A percentile compares a stretch with the other conserved stretches of the same genome.
Conservation (phyloP, 2,888 invertebrate species). For the Melipona beecheii region DNA sequence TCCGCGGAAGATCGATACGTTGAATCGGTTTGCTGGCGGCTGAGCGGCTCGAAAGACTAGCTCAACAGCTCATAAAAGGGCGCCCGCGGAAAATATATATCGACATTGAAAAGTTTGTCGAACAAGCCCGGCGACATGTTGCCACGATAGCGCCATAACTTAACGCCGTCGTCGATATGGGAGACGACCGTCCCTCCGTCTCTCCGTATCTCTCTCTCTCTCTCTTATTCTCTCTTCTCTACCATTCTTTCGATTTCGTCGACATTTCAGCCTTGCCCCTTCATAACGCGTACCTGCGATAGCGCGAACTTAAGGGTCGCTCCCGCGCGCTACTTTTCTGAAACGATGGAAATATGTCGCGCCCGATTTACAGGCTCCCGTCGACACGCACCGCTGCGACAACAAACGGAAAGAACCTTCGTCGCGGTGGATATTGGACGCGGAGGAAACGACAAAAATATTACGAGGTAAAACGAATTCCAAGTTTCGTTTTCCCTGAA, state of each 20-base stretch:
- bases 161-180: constrained; percentile 78
- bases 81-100: constrained; percentile 76
- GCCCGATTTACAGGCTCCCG: constrained; percentile 60
- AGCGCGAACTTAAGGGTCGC: constrained; percentile 57
- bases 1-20: constrained; percentile 59
- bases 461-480: not conserved
- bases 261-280: constrained; percentile 53
- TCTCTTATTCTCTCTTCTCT: not conserved
- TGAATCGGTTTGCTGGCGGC: constrained; percentile 64
- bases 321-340: constrained; percentile 40
- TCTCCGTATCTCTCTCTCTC: constrained; percentile 2
- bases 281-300: constrained; percentile 58
- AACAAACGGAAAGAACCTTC: constrained; percentile 19
- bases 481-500: no score
- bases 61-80: constrained; percentile 77
- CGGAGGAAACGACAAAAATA: not conserved
- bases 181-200: constrained; percentile 52
- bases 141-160: constrained; percentile 82
- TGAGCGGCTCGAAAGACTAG: constrained; percentile 63
- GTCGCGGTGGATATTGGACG: constrained; percentile 4
- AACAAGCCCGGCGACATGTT: constrained; percentile 82
- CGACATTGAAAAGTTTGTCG: constrained; percentile 83
- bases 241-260: constrained; percentile 43
- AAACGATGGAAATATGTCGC: constrained; percentile 65
- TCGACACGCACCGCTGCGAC: constrained; percentile 3